Conservation (phyloP, 2,113 vertebrate genomes). For the Mixornis gularis region DNA sequence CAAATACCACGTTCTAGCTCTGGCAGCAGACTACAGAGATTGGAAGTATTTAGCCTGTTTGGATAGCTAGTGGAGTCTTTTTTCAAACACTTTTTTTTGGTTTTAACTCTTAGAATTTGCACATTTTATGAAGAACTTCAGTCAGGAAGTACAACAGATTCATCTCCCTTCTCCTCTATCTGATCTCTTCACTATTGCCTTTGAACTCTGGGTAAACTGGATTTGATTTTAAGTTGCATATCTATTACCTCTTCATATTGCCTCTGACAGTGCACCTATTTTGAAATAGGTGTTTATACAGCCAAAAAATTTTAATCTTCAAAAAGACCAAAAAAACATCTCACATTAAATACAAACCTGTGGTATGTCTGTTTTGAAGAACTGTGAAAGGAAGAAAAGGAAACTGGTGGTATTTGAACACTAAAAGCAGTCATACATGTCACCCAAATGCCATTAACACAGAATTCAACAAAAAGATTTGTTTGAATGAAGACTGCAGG, state of each 20-base stretch:
- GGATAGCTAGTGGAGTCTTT: neutral
- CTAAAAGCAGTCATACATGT: neutral
- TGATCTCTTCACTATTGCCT: neutral
- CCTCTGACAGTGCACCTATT: neutral
- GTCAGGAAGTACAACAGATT: neutral
- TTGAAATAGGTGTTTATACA: neutral
- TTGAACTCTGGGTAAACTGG: constrained; percentile 34
- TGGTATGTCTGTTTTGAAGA: neutral
- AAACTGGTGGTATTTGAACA: neutral
- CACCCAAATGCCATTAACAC: neutral
- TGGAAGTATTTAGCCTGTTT: neutral
- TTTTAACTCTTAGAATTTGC: neutral
- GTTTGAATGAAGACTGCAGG: neutral
- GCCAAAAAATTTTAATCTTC: neutral
- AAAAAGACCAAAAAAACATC: neutral
- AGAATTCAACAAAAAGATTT: neutral
- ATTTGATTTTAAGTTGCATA: constrained; percentile 42
- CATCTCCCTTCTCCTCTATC: neutral
- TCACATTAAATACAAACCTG: neutral
- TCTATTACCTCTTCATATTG: neutral
- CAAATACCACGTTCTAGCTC: neutral
- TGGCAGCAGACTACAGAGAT: neutral
- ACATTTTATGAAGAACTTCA: neutral
- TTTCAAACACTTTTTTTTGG: neutral
- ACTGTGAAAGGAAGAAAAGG: neutral